Evolutionary conservation across 2,888 invertebrate species (phyloP).

Genomic region (Metallyticus violacea): DNA sequence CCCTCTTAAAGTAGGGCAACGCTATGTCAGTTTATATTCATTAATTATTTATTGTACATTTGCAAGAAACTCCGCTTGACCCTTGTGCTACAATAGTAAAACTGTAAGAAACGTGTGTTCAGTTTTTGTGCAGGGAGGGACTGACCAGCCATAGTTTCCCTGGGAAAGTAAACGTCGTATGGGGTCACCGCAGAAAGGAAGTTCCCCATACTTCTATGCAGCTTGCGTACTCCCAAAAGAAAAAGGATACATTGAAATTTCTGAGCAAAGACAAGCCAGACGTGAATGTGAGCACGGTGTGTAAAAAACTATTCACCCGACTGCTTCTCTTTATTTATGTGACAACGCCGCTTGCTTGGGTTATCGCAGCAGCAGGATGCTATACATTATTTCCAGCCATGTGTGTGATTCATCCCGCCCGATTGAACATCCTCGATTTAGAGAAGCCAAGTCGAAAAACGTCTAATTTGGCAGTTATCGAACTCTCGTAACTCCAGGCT

Average conservation of each 20-base stretch:
- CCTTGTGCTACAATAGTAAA: no score
- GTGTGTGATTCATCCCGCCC: neutral
- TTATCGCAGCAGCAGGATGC: neutral
- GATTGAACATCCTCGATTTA: neutral
- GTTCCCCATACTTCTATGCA: neutral
- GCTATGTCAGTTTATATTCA: no score
- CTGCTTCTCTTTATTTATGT: neutral
- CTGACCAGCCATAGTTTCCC: no score
- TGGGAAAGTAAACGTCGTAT: neutral
- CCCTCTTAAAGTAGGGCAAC: no score
- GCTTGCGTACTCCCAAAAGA: neutral
- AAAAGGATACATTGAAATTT: neutral
- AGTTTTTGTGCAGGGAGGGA: no score
- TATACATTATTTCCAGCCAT: neutral
- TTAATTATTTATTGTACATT: no score
- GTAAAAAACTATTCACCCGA: neutral
- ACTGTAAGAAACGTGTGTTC: no score
- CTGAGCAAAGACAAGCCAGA: neutral
- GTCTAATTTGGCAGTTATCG: neutral
- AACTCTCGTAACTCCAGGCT: neutral
- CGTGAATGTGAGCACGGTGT: neutral
- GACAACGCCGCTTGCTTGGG: neutral
- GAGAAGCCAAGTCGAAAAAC: neutral
- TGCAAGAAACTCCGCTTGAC: no score
- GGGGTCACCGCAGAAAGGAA: neutral